These are phyloP conservation scores for Ericerus pela DNA, from an alignment of 1,140 invertebrate species.

Conservation along the genomic window DNA sequence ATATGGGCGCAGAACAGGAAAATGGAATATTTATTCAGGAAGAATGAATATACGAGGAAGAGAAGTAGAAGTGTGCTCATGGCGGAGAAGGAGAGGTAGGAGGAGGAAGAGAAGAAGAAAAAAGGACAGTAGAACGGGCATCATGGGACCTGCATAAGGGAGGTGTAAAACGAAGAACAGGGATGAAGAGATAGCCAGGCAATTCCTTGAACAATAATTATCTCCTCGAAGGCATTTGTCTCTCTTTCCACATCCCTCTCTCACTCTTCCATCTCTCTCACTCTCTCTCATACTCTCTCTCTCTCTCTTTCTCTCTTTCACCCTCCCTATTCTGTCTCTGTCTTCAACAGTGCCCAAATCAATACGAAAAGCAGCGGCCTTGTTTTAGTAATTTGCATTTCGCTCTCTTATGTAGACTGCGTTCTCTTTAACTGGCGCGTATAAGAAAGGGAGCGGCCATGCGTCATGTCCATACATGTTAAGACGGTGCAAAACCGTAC, in stretches of 20 bases:
- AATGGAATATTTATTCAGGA: too few relatives aligned
- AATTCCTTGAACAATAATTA: conserved; percentile 19
- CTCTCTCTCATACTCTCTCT: too few relatives aligned
- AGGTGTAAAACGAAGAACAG: background rate
- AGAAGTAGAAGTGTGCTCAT: too few relatives aligned
- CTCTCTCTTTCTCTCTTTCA: too few relatives aligned
- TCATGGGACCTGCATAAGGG: too few relatives aligned
- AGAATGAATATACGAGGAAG: too few relatives aligned
- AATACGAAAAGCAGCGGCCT: conserved; percentile 15
- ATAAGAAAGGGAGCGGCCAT: conserved; percentile 15
- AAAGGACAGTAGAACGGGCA: too few relatives aligned
- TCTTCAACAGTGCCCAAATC: conserved; percentile 16
- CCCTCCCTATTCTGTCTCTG: too few relatives aligned
- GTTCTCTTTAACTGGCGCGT: conserved; percentile 4
- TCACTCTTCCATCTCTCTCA: too few relatives aligned
- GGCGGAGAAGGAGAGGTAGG: conserved; percentile 1
- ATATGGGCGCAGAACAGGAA: too few relatives aligned
- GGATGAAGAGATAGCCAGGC: background rate
- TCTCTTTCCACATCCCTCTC: conserved; percentile 12
- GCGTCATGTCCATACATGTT: conserved; percentile 19
- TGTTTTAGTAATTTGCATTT: conserved; percentile 20
- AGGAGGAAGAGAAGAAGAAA: conserved; percentile 1
- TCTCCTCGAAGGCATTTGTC: conserved; percentile 18
- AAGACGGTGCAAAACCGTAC: conserved; percentile 17
- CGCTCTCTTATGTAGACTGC: conserved; percentile 15